A percentile compares a stretch with the other conserved stretches of the same genome.
Conservation (phyloP, 2,888 invertebrate genomes). For the Ashinkailepas kermadecensis region DNA sequence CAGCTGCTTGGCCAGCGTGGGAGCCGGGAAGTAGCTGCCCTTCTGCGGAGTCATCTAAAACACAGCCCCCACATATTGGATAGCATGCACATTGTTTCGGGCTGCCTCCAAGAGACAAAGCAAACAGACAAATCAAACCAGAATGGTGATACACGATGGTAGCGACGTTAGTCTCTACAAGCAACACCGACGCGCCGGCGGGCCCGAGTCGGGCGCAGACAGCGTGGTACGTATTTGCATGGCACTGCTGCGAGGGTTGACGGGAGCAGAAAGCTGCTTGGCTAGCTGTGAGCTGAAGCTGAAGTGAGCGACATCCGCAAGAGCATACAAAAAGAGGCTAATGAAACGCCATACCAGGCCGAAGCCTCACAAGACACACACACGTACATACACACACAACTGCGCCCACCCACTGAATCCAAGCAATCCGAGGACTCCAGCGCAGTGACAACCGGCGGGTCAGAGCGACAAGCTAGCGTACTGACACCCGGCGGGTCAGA, state of each 20-base stretch:
- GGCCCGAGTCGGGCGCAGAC: neutral
- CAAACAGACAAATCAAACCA: neutral
- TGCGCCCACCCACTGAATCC: neutral
- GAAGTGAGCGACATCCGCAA: neutral
- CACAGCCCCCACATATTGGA: neutral
- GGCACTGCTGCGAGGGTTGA: neutral
- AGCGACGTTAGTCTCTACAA: neutral
- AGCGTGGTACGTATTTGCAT: neutral
- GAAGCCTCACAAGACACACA: neutral
- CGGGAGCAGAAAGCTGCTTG: conserved; percentile 10
- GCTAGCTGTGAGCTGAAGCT: conserved; percentile 11
- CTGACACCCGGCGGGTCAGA: too few species aligned
- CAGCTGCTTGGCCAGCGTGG: conserved; percentile 13
- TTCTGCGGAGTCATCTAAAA: neutral
- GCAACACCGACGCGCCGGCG: neutral
- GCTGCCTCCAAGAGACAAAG: neutral
- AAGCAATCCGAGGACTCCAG: too few species aligned
- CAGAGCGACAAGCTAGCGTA: too few species aligned
- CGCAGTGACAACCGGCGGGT: too few species aligned
- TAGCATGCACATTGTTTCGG: neutral
- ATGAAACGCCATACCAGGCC: neutral
- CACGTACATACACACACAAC: neutral
- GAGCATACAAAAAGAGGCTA: neutral
- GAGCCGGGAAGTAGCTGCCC: neutral
- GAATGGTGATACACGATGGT: neutral